Conservation (phyloP, 2,113 vertebrate genomes). For the Leucosticte australis region DNA sequence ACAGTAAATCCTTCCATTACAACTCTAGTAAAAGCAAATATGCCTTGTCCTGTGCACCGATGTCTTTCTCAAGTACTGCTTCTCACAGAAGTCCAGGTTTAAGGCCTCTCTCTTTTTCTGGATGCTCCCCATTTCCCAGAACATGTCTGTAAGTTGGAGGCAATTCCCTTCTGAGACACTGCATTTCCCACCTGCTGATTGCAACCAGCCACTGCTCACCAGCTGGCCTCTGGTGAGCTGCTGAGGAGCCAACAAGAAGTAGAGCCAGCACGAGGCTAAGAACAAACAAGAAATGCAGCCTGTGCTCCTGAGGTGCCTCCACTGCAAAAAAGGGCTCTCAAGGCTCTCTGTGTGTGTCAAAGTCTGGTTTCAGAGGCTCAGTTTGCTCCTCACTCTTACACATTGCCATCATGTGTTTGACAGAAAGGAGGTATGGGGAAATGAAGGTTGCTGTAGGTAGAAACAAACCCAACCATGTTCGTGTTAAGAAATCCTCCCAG, state of each 20-base stretch:
- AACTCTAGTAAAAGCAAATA: slow-evolving; percentile 12
- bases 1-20: slow-evolving; percentile 36
- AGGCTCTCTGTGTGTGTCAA: background rate
- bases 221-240: slow-evolving; percentile 61
- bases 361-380: background rate
- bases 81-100: slow-evolving; percentile 55
- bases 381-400: background rate
- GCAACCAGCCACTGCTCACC: slow-evolving; percentile 62
- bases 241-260: slow-evolving; percentile 70
- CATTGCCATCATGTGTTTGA: background rate
- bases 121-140: slow-evolving; percentile 35
- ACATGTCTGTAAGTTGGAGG: slow-evolving; percentile 25
- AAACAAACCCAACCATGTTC: background rate
- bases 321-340: background rate
- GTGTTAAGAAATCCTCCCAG: background rate
- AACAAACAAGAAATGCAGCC: slow-evolving; percentile 27
- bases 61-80: slow-evolving; percentile 56
- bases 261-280: slow-evolving; percentile 45
- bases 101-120: slow-evolving; percentile 46
- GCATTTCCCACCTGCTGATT: slow-evolving; percentile 73
- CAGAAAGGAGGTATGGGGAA: slow-evolving; percentile 14
- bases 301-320: background rate
- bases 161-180: slow-evolving; percentile 57
- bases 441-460: slow-evolving; percentile 10
- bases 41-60: background rate